phyloP scores from a whole-genome alignment of 2,113 vertebrate species.

The Siniperca chuatsi region DNA sequence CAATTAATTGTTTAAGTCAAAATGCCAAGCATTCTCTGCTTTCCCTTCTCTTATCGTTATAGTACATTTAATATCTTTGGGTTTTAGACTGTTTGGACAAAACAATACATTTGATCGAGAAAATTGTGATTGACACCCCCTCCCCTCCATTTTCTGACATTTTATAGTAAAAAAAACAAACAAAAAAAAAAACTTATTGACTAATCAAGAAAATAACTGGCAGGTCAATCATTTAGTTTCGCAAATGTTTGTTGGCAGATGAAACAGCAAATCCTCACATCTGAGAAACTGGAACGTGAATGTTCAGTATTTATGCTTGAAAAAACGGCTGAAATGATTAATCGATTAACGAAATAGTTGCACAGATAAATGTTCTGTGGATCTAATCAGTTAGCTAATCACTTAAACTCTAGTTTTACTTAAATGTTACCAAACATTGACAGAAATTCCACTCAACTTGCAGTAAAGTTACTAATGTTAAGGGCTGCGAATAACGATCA shows the following conservation, averaged over 20 bases:
- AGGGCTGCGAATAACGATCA: too few species aligned
- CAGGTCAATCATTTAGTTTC: neutral
- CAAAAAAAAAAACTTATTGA: too few species aligned
- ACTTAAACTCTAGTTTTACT: neutral
- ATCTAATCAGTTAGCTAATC: neutral
- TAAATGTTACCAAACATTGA: neutral
- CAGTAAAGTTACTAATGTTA: too few species aligned
- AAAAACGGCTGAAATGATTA: neutral
- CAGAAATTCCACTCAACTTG: too few species aligned
- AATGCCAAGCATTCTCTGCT: neutral
- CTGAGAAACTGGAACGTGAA: too few species aligned
- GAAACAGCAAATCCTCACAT: neutral
- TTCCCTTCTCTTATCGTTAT: too few species aligned
- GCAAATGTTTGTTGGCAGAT: neutral
- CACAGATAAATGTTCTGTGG: neutral
- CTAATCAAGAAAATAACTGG: neutral
- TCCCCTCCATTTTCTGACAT: neutral
- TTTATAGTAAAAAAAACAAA: neutral
- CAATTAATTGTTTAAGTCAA: fast-evolving
- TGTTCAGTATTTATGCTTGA: neutral
- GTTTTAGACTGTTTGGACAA: too few species aligned
- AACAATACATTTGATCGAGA: too few species aligned
- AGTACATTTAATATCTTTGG: too few species aligned
- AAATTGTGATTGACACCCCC: too few species aligned
- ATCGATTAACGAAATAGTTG: neutral